A percentile compares a stretch with the other conserved stretches of the same genome.
Evolutionary conservation across 2,888 invertebrate genomes (phyloP).

Genomic region (Pasiphila rectangulata): DNA sequence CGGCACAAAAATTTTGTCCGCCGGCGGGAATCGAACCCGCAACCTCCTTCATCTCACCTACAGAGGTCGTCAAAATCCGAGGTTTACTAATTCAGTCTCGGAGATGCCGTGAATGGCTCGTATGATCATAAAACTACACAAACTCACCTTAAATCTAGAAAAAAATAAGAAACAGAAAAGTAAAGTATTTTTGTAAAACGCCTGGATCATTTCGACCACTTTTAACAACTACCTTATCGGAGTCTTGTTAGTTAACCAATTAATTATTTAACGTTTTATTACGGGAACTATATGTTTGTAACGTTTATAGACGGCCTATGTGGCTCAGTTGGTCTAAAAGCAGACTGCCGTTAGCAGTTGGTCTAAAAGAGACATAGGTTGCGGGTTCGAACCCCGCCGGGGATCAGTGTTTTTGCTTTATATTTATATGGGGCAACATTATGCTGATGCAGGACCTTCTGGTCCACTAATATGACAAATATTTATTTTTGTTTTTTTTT

Average conservation of each 20-base stretch:
- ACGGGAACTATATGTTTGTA: neutral
- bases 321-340: no score
- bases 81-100: neutral
- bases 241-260: conserved; percentile 19
- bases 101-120: neutral
- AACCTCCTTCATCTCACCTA: no score
- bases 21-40: no score
- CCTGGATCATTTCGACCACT: conserved; percentile 36
- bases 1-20: no score
- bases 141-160: conserved; percentile 42
- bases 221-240: conserved; percentile 14
- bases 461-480: no score
- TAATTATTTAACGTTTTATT: neutral
- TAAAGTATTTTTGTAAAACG: conserved; percentile 16
- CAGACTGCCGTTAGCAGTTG: no score
- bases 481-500: no score
- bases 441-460: no score
- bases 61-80: neutral
- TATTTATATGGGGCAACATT: no score
- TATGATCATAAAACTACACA: neutral
- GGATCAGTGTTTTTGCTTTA: conserved; percentile 8
- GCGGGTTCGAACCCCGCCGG: no score
- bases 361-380: no score
- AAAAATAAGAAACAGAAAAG: conserved; percentile 34
- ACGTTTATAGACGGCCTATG: no score